Conservation (phyloP, 2,113 vertebrate genomes). For the Brachirus orientalis region DNA sequence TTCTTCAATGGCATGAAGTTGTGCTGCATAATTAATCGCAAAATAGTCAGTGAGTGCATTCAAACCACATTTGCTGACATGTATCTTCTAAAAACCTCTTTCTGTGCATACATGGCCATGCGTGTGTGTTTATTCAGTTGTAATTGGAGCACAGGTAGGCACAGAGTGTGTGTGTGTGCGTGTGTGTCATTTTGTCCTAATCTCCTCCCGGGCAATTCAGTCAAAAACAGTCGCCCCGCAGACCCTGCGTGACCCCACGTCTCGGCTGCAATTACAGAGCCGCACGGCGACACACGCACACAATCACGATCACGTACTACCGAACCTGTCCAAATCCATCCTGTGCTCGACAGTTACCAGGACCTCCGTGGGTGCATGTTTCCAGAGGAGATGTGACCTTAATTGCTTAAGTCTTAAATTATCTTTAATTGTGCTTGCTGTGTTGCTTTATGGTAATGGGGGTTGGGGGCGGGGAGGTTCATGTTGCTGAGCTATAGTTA, state of each 20-base stretch:
- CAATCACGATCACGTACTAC: conserved; percentile 55
- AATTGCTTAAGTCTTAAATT: conserved; percentile 88
- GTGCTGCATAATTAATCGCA: no score
- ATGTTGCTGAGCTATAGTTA: conserved; percentile 65
- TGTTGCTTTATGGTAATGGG: conserved; percentile 77
- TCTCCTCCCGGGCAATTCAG: conserved; percentile 71
- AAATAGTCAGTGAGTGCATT: conserved; percentile 28
- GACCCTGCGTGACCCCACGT: conserved; percentile 76
- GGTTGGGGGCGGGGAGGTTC: conserved; percentile 27
- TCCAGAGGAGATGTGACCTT: conserved; percentile 81
- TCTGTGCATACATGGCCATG: conserved; percentile 20
- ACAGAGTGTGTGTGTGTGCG: conserved; percentile 16
- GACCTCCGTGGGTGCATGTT: conserved; percentile 78
- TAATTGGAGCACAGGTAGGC: conserved; percentile 67
- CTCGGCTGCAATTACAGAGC: conserved; percentile 70
- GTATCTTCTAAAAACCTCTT: not conserved
- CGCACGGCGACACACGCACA: conserved; percentile 35
- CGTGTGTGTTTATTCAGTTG: conserved; percentile 66
- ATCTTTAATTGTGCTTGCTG: conserved; percentile 84
- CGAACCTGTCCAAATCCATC: conserved; percentile 84
- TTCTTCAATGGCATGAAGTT: no score
- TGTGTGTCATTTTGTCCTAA: conserved; percentile 71
- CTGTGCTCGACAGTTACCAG: conserved; percentile 76
- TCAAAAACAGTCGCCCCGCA: conserved; percentile 50
- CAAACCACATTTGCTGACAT: conserved; percentile 39